Evolutionary conservation across 2,888 invertebrate genomes (phyloP), one percentile per base, ranked within the genome.

Genomic region (Cataglyphis livida): DNA sequence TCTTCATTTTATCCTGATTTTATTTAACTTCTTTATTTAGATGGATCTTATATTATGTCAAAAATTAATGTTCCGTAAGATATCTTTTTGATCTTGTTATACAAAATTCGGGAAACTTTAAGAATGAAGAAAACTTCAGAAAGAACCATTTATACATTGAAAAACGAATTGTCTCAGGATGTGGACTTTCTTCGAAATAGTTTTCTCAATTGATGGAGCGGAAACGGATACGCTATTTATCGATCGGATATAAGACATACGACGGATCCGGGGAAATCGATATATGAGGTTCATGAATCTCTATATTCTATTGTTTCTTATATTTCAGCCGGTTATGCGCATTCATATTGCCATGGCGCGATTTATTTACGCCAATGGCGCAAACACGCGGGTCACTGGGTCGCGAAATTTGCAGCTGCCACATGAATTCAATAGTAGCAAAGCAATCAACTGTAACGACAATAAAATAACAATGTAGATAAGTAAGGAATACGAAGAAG

Each of bases 381-480:
- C 44, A 61, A 70, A 79, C 70, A 35, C 38, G 12, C 59, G 44
- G 59, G 70, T 70, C 78, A 79, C 70, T 79, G 78, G 70, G 59
- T 70, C 59, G 78, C 78, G 10, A 79, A 79, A 79, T 79, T 70
- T n/a, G n/a, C 78, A 70, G 68, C 35, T 79, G 78, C 70, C 70
- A 70, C 25, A 61, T 79, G 70, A 79, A 79, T 79, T 44, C 44
- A 35, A 12, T 70, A 59, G 35, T 41, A 57, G 32, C 44, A 68
- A 44, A 78, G 78, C 70, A 44, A 79, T 79, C 59, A 35, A 32
- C 44, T 79, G 44, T 78, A 78, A 78, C 32, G 35, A 35, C 44
- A 48, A 48, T 18, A 21, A 18, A 70, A 70, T 79, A 70, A 79
- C 25, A 2, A 59, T 57, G 32, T 57, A 38, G 51, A 4, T 62